These are phyloP conservation scores for Colletes gigas DNA, from an alignment of 1,140 invertebrate species.

Conservation along the genomic window DNA sequence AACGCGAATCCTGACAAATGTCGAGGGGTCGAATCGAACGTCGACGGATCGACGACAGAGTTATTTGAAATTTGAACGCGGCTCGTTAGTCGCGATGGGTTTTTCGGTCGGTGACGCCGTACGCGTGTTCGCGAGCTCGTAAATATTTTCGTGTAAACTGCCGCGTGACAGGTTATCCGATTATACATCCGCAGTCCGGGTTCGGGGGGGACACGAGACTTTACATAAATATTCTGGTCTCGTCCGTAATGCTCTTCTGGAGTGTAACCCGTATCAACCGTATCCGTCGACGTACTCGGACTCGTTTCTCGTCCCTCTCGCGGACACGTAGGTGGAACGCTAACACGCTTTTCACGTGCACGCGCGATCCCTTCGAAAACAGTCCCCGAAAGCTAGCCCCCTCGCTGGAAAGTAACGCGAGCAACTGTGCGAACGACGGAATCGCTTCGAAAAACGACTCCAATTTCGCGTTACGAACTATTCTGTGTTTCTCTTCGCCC, in stretches of 20 bases:
- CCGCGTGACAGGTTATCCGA: conserved; percentile 46
- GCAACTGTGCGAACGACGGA: no score
- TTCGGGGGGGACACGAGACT: conserved; percentile 20
- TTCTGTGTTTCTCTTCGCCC: no score
- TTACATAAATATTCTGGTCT: conserved; percentile 45
- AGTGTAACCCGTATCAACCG: neutral
- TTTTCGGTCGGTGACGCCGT: conserved; percentile 38
- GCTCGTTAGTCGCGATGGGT: conserved; percentile 40
- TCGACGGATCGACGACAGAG: conserved; percentile 39
- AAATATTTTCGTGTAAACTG: conserved; percentile 47
- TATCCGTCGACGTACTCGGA: neutral
- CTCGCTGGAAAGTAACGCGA: neutral
- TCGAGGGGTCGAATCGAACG: conserved; percentile 11
- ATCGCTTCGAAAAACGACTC: no score
- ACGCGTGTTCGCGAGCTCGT: conserved; percentile 47
- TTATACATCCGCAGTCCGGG: conserved; percentile 40
- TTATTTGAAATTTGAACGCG: conserved; percentile 47
- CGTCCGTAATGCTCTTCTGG: conserved; percentile 17
- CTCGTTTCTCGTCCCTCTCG: neutral
- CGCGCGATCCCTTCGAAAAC: neutral
- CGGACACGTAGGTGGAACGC: neutral
- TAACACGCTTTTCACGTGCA: neutral
- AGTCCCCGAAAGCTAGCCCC: no score
- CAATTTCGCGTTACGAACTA: no score
- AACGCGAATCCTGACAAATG: conserved; percentile 35